A percentile compares a stretch with the other conserved stretches of the same genome.
phyloP scores from a whole-genome alignment of 2,797 vertebrate genomes.

The Tamandua tetradactyla region DNA sequence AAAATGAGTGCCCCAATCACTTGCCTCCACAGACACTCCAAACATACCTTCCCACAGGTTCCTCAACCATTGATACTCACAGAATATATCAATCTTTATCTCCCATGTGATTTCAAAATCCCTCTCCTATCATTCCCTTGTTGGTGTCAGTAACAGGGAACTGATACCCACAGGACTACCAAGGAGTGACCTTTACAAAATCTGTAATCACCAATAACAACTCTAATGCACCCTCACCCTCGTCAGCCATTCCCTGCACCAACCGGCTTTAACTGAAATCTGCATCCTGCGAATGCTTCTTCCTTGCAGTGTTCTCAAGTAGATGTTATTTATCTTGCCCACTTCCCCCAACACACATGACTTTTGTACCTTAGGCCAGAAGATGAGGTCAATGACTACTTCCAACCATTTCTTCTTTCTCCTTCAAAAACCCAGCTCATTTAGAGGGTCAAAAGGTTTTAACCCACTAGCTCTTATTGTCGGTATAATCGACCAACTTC shows the following conservation, averaged over 20 bases:
- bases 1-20: background rate
- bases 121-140: background rate
- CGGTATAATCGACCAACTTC: background rate
- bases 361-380: background rate
- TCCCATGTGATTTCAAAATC: no score
- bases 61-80: background rate
- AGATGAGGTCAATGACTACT: background rate
- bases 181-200: background rate
- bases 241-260: background rate
- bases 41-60: background rate
- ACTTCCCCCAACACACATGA: no score
- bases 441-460: background rate
- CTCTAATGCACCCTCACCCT: background rate
- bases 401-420: constrained; percentile 4
- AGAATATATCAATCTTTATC: no score
- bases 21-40: background rate
- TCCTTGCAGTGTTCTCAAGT: background rate
- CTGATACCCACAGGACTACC: background rate
- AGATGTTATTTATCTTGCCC: background rate
- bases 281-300: background rate
- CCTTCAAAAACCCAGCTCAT: background rate
- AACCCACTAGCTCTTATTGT: background rate
- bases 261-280: constrained; percentile 26
- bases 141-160: no score
- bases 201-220: background rate